Conservation (phyloP, 2,797 vertebrate species). For the Crenichthys baileyi region DNA sequence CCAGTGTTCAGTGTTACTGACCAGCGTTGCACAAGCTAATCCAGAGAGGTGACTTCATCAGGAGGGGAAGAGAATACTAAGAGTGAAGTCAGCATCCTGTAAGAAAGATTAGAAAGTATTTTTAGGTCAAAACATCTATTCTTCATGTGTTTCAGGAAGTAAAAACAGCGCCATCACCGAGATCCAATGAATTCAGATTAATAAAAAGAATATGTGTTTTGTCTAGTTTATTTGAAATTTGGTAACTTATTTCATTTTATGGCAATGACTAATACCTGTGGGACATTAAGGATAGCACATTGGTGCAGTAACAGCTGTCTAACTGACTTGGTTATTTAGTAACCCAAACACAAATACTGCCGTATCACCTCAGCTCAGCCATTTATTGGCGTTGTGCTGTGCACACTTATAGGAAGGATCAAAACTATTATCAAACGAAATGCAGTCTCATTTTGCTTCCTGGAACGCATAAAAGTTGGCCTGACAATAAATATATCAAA, state of each 20-base stretch:
- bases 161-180: slow-evolving; percentile 10
- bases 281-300: slow-evolving; percentile 38
- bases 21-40: slow-evolving; percentile 3
- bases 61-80: background rate
- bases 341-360: slow-evolving; percentile 68
- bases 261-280: slow-evolving; percentile 38
- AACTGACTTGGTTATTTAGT: slow-evolving; percentile 68
- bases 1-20: background rate
- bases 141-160: slow-evolving; percentile 19
- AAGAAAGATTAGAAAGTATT: background rate
- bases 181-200: slow-evolving; percentile 15
- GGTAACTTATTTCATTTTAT: slow-evolving; percentile 43
- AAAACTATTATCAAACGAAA: slow-evolving; percentile 13
- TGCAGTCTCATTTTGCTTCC: slow-evolving; percentile 37
- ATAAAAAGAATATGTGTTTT: slow-evolving; percentile 9
- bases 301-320: slow-evolving; percentile 30
- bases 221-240: slow-evolving; percentile 22
- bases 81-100: background rate
- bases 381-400: slow-evolving; percentile 47
- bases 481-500: slow-evolving; percentile 34
- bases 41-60: background rate
- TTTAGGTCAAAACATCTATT: background rate
- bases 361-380: slow-evolving; percentile 63
- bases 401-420: slow-evolving; percentile 42
- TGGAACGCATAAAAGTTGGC: slow-evolving; percentile 30